A percentile compares a stretch with the other conserved stretches of the same genome.
Conservation (phyloP, 2,113 vertebrate species). For the Ictidomys tridecemlineatus region DNA sequence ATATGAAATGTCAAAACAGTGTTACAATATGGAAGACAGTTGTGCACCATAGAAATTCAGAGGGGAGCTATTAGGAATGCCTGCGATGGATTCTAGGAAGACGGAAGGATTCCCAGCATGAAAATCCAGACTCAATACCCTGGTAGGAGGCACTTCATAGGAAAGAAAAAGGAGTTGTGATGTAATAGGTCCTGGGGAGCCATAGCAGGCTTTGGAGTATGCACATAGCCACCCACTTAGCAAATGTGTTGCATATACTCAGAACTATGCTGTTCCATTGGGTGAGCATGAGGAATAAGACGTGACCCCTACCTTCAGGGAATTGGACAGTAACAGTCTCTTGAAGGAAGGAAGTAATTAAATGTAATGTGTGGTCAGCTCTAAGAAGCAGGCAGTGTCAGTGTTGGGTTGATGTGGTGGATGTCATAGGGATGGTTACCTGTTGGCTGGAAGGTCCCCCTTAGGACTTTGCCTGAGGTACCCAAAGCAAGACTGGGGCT, state of each 20-base stretch:
- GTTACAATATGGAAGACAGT: neutral
- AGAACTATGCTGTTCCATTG: neutral
- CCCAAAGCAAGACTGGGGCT: neutral
- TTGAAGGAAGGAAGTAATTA: neutral
- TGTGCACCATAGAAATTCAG: neutral
- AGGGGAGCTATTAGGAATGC: neutral
- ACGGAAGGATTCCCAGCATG: neutral
- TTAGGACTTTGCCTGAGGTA: neutral
- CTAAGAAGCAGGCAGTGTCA: neutral
- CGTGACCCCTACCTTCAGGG: neutral
- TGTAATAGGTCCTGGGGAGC: neutral
- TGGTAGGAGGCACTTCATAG: neutral
- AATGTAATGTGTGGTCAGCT: neutral
- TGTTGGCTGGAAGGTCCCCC: neutral
- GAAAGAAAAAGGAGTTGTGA: neutral
- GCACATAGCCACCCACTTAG: neutral
- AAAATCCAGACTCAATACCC: neutral
- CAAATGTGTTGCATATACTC: neutral
- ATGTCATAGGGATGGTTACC: neutral
- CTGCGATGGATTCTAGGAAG: neutral
- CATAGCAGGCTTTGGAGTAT: neutral
- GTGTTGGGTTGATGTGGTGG: no score
- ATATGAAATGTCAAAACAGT: slow-evolving; percentile 31
- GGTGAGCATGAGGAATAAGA: neutral
- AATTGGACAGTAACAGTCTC: neutral